phyloP scores from a whole-genome alignment of 1,140 invertebrate genomes.

The Psix sp. region DNA sequence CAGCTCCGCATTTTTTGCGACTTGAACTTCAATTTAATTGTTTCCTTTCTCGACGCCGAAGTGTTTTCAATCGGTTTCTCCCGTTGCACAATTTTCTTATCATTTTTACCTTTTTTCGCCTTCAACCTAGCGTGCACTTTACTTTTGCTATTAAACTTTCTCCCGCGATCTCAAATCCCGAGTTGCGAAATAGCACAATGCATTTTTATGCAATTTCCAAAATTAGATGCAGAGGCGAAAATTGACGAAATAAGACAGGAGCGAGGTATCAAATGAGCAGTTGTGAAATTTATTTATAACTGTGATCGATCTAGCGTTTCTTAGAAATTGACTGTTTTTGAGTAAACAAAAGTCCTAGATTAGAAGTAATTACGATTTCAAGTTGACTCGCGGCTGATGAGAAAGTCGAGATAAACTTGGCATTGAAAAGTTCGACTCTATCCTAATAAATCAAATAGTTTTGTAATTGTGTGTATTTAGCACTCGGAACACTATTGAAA shows the following conservation, averaged over 20 bases:
- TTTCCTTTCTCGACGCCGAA: background rate
- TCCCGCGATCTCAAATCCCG: slow-evolving; percentile 31
- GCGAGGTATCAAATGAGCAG: slow-evolving; percentile 2
- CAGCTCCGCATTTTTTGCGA: too few relatives aligned
- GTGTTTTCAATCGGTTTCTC: slow-evolving; percentile 33
- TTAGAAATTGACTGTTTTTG: too few relatives aligned
- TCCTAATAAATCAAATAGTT: too few relatives aligned
- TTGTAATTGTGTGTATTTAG: too few relatives aligned
- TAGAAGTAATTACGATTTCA: too few relatives aligned
- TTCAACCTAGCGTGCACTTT: slow-evolving; percentile 2
- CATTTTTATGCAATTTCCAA: slow-evolving; percentile 15
- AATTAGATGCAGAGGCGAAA: slow-evolving; percentile 5
- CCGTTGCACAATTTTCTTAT: slow-evolving; percentile 17
- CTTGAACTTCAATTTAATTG: too few relatives aligned
- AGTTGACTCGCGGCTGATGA: too few relatives aligned
- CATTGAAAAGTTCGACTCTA: too few relatives aligned
- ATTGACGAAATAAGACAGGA: background rate
- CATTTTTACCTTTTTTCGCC: slow-evolving; percentile 19
- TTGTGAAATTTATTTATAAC: slow-evolving; percentile 22
- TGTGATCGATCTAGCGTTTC: slow-evolving; percentile 16
- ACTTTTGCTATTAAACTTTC: slow-evolving; percentile 48
- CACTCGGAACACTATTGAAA: too few relatives aligned
- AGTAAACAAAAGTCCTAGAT: too few relatives aligned
- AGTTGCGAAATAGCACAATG: slow-evolving; percentile 34
- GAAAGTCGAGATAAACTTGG: too few relatives aligned